Conservation (phyloP, 2,113 vertebrate genomes). For the Excalfactoria chinensis region DNA sequence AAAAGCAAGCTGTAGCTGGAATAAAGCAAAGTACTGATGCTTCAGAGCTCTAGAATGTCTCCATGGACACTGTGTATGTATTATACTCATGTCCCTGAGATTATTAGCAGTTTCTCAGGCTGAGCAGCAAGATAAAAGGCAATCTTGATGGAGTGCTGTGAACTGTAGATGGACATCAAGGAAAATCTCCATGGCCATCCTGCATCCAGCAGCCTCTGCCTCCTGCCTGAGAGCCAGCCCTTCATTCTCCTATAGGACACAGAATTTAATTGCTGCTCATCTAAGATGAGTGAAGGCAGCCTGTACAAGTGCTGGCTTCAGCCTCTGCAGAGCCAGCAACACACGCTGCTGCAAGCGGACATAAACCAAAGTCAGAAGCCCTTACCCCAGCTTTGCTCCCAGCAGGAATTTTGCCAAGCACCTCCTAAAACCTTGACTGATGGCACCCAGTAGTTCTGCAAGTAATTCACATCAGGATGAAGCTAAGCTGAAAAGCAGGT, state of each 20-base stretch:
- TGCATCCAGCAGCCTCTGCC: constrained; percentile 28
- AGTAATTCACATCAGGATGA: neutral
- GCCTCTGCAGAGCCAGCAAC: neutral
- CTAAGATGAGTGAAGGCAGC: neutral
- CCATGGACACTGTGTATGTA: neutral
- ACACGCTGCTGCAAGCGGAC: neutral
- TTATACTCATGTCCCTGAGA: neutral
- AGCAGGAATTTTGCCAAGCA: neutral
- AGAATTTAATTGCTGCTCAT: neutral
- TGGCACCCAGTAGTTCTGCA: neutral
- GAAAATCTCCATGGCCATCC: constrained; percentile 28
- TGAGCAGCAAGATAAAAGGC: neutral
- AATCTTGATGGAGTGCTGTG: neutral
- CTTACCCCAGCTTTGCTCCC: neutral
- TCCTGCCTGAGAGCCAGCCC: neutral
- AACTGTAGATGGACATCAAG: neutral
- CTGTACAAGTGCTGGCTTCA: neutral
- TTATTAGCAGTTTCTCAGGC: neutral
- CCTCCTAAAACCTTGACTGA: neutral
- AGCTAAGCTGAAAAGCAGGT: neutral
- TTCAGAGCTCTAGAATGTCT: neutral
- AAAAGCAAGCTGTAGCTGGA: neutral
- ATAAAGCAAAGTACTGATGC: neutral
- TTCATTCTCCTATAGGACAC: neutral
- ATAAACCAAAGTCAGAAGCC: neutral